Evolutionary conservation across 2,888 invertebrate genomes (phyloP).

Genomic region (Syrphus vitripennis): DNA sequence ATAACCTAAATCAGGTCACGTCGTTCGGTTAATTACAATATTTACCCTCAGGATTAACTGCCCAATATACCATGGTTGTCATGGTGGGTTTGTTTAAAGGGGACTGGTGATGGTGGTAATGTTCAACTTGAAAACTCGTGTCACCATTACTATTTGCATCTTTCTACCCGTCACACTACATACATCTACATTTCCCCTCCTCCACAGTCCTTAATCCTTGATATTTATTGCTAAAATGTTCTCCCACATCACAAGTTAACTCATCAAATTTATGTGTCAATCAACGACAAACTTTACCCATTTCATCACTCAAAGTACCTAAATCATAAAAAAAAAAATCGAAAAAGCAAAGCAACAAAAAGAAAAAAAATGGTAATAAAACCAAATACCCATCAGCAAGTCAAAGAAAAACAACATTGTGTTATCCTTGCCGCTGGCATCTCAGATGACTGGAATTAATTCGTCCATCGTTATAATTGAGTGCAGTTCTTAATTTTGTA

Average conservation of each 20-base stretch:
- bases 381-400: neutral
- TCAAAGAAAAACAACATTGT: constrained; percentile 18
- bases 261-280: constrained; percentile 63
- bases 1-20: constrained; percentile 62
- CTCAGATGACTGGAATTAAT: constrained; percentile 64
- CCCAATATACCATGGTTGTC: constrained; percentile 47
- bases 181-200: neutral
- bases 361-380: neutral
- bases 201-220: neutral
- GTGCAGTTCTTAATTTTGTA: constrained; percentile 71
- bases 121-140: constrained; percentile 60
- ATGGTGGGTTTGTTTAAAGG: constrained; percentile 1
- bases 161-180: neutral
- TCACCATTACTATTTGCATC: constrained; percentile 54
- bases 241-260: constrained; percentile 45
- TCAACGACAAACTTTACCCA: constrained; percentile 39
- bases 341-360: neutral
- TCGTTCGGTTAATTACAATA: constrained; percentile 61
- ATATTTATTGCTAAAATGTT: constrained; percentile 55
- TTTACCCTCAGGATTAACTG: constrained; percentile 61
- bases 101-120: neutral
- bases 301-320: constrained; percentile 21
- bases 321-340: neutral
- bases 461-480: constrained; percentile 64
- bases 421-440: constrained; percentile 47